phyloP scores from a whole-genome alignment of 2,797 vertebrate genomes.

The Clarias platycephalus region DNA sequence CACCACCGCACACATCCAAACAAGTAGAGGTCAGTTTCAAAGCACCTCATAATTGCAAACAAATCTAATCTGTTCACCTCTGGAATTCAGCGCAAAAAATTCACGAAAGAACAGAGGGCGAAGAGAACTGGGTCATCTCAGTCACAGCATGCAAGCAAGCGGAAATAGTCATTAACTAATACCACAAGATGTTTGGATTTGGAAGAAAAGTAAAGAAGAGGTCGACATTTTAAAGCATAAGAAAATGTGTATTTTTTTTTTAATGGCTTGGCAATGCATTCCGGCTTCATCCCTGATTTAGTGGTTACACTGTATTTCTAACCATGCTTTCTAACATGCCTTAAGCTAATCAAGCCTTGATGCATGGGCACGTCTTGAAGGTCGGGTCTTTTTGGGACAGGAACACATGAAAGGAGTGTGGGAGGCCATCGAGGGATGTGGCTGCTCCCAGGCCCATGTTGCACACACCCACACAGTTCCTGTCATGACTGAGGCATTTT shows the following conservation, averaged over 20 bases:
- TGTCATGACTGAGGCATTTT: constrained; percentile 48
- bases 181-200: constrained; percentile 23
- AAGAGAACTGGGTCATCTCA: constrained; percentile 32
- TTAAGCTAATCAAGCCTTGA: constrained; percentile 26
- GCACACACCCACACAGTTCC: constrained; percentile 48
- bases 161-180: constrained; percentile 21
- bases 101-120: constrained; percentile 29
- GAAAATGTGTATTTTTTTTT: not conserved
- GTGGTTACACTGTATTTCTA: constrained; percentile 7
- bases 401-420: constrained; percentile 45
- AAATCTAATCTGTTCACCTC: constrained; percentile 55
- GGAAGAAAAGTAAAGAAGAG: constrained; percentile 13
- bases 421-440: constrained; percentile 34
- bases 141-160: constrained; percentile 11
- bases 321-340: not conserved
- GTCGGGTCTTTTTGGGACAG: constrained; percentile 13
- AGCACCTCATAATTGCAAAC: constrained; percentile 53
- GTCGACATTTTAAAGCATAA: not conserved
- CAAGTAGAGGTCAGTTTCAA: constrained; percentile 56
- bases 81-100: constrained; percentile 46
- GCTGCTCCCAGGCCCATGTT: constrained; percentile 45
- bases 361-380: constrained; percentile 23
- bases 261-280: not conserved
- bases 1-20: constrained; percentile 53
- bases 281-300: not conserved